Percentiles rank a stretch among this genome's conserved stretches.
These are phyloP conservation scores for Phyllostomus hastatus DNA, from an alignment of 2,113 vertebrate species.

Conservation along the genomic window DNA sequence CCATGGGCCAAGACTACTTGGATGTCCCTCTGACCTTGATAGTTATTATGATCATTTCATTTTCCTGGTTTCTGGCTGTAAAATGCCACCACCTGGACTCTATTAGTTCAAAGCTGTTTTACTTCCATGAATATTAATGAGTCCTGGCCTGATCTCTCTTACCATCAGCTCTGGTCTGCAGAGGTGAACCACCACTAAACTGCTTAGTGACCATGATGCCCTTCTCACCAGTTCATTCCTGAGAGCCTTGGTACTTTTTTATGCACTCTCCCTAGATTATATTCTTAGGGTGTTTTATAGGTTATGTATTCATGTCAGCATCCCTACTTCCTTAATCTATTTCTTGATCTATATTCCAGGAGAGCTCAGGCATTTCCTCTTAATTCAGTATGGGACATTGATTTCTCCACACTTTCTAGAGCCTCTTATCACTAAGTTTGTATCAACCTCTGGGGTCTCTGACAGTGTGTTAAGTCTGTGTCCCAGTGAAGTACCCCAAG, in stretches of 20 bases:
- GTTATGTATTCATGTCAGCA: not conserved
- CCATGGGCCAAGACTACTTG: not conserved
- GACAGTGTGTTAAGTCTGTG: not conserved
- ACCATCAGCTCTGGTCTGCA: not conserved
- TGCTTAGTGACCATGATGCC: not conserved
- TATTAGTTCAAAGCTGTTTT: slow-evolving; percentile 9
- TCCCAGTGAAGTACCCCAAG: not conserved
- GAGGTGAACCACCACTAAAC: not conserved
- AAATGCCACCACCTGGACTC: slow-evolving; percentile 28
- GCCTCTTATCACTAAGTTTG: not conserved
- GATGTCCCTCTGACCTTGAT: slow-evolving; percentile 3
- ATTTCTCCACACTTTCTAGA: not conserved
- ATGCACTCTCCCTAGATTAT: not conserved
- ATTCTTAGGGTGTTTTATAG: not conserved
- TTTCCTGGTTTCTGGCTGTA: slow-evolving; percentile 32
- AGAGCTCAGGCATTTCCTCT: not conserved
- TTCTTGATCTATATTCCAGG: not conserved
- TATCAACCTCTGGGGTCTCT: not conserved
- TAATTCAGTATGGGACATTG: not conserved
- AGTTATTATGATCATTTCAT: slow-evolving; percentile 29
- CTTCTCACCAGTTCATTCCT: not conserved
- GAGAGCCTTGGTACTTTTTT: not conserved
- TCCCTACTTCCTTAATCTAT: not conserved
- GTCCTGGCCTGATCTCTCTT: not conserved
- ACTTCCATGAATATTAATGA: slow-evolving; percentile 27